These are phyloP conservation scores for Coccyzus lansbergi DNA, from an alignment of 2,797 vertebrate genomes.

Conservation along the genomic window DNA sequence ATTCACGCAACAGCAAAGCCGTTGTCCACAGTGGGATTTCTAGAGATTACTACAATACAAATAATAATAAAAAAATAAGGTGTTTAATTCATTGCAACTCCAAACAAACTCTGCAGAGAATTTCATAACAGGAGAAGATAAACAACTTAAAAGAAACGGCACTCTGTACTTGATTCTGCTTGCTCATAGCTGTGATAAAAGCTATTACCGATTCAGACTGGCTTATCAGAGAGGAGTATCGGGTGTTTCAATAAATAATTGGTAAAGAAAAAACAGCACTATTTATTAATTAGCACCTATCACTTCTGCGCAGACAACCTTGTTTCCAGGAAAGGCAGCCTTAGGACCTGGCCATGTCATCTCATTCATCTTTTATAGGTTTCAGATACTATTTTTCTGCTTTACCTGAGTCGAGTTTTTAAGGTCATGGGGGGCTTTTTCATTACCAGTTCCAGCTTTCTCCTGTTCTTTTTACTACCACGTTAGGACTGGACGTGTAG, in stretches of 20 bases:
- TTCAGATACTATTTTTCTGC: not conserved
- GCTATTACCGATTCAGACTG: constrained; percentile 16
- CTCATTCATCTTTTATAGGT: not conserved
- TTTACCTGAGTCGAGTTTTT: not conserved
- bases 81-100: constrained; percentile 48
- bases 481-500: not conserved
- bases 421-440: not conserved
- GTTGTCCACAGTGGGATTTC: constrained; percentile 2
- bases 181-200: constrained; percentile 45
- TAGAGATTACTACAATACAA: constrained; percentile 30
- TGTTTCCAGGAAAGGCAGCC: not conserved
- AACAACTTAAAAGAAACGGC: constrained; percentile 50
- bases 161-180: not conserved
- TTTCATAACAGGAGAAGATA: constrained; percentile 27
- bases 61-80: constrained; percentile 56
- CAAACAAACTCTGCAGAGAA: constrained; percentile 37
- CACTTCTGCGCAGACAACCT: not conserved
- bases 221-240: constrained; percentile 43
- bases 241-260: constrained; percentile 45
- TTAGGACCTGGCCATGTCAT: not conserved
- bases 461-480: not conserved
- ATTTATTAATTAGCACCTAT: constrained; percentile 52
- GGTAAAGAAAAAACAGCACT: not conserved
- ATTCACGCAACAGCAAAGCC: not conserved
- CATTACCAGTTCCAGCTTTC: not conserved